Evolutionary conservation across 1,140 invertebrate species (phyloP).

Genomic region (Cataglyphis hispanica): DNA sequence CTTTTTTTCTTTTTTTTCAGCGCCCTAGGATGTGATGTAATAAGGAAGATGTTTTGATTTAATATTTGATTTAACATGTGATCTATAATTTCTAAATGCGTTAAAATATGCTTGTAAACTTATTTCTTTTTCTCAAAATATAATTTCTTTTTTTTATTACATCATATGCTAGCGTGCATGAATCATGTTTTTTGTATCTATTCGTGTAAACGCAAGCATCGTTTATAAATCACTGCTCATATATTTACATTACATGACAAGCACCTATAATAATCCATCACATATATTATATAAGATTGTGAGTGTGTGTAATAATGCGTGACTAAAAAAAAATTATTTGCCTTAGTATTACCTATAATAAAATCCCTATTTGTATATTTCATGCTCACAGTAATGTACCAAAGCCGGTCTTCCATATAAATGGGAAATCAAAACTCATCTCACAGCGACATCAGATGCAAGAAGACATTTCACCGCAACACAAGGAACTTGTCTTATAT

Average conservation of each 20-base stretch:
- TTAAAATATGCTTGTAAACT: too few relatives aligned
- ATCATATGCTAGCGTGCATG: too few relatives aligned
- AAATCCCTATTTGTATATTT: conserved; percentile 39
- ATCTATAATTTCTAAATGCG: too few relatives aligned
- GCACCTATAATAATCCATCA: not conserved
- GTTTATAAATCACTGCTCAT: not conserved
- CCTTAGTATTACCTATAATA: not conserved
- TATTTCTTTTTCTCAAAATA: too few relatives aligned
- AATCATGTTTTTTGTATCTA: too few relatives aligned
- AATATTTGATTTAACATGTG: not conserved
- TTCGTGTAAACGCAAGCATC: too few relatives aligned
- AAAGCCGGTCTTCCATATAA: conserved; percentile 91
- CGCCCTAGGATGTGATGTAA: too few relatives aligned
- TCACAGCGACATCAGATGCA: conserved; percentile 88
- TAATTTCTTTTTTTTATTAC: too few relatives aligned
- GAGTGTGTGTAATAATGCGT: not conserved
- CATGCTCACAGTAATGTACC: conserved; percentile 87
- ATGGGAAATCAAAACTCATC: conserved; percentile 89
- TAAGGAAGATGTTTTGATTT: too few relatives aligned
- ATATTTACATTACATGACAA: not conserved
- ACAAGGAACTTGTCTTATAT: conserved; percentile 92
- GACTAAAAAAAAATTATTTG: conserved; percentile 7
- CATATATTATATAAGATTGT: conserved; percentile 22
- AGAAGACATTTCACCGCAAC: conserved; percentile 90
- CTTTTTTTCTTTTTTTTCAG: too few relatives aligned